A percentile compares a stretch with the other conserved stretches of the same genome.
phyloP scores from a whole-genome alignment of 2,113 vertebrate species.

The Phoenicopterus ruber region DNA sequence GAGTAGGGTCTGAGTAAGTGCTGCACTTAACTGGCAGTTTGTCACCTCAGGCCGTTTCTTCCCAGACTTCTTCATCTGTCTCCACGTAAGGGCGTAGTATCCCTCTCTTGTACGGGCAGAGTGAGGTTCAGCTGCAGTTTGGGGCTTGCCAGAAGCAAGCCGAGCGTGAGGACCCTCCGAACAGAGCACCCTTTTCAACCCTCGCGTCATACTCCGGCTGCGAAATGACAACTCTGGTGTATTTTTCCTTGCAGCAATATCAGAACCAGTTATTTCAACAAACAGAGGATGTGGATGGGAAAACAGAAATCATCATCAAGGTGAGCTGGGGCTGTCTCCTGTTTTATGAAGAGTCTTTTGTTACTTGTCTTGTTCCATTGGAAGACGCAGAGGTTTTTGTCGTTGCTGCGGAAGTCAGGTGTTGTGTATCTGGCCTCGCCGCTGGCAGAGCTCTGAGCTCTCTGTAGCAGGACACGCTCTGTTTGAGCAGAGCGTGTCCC shows the following conservation, averaged over 20 bases:
- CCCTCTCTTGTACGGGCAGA: background rate
- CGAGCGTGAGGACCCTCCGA: background rate
- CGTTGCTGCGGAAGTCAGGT: background rate
- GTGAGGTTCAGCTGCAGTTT: background rate
- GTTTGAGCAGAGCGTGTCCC: background rate
- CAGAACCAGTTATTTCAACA: constrained; percentile 83
- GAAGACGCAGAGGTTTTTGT: background rate
- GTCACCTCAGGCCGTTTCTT: background rate
- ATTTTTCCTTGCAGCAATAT: constrained; percentile 73
- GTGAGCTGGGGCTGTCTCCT: constrained; percentile 34
- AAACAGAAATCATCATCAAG: constrained; percentile 89
- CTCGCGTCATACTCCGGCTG: fast-evolving
- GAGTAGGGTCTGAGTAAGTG: background rate
- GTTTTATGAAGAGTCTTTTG: background rate
- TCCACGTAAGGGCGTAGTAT: background rate
- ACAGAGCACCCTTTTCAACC: background rate
- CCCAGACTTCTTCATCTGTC: background rate
- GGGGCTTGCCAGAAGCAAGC: background rate
- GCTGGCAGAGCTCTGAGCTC: background rate
- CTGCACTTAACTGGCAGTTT: background rate
- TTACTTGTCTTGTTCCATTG: background rate
- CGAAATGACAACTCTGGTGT: background rate
- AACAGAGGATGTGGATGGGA: constrained; percentile 80
- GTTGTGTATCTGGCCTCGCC: background rate
- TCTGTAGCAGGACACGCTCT: background rate